Percentiles rank a stretch among this genome's conserved stretches.
Conservation (phyloP, 2,797 vertebrate species). For the Aphelocoma californica region DNA sequence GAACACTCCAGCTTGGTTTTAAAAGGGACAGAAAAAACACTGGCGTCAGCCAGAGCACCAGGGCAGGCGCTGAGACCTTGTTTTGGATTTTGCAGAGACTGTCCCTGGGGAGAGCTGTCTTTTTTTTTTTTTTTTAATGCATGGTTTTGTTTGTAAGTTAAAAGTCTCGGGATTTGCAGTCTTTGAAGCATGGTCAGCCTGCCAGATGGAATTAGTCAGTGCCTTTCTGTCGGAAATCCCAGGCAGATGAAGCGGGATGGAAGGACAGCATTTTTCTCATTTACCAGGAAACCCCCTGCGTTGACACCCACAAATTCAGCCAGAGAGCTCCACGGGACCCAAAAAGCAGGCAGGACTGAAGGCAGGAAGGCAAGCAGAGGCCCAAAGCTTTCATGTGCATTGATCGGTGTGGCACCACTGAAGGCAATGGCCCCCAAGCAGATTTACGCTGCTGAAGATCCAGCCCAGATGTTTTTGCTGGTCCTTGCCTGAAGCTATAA, state of each 20-base stretch:
- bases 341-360: background rate
- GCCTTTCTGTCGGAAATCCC: slow-evolving; percentile 63
- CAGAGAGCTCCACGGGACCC: background rate
- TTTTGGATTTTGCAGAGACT: slow-evolving; percentile 53
- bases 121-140: background rate
- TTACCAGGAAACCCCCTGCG: background rate
- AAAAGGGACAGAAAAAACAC: slow-evolving; percentile 54
- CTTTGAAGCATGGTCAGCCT: slow-evolving; percentile 66
- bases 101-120: slow-evolving; percentile 16
- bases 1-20: slow-evolving; percentile 33
- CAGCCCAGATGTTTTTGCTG: slow-evolving; percentile 47
- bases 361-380: background rate
- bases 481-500: slow-evolving; percentile 41
- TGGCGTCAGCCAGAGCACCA: background rate
- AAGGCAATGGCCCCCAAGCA: background rate
- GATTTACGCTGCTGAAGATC: slow-evolving; percentile 14
- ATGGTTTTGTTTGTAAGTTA: slow-evolving; percentile 66
- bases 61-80: slow-evolving; percentile 49
- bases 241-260: slow-evolving; percentile 58
- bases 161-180: slow-evolving; percentile 62
- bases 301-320: background rate
- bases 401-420: background rate
- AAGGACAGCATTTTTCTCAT: slow-evolving; percentile 44
- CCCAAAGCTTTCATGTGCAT: background rate
- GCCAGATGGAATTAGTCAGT: slow-evolving; percentile 71